phyloP scores from a whole-genome alignment of 2,113 vertebrate genomes.

The Microtus ochrogaster region DNA sequence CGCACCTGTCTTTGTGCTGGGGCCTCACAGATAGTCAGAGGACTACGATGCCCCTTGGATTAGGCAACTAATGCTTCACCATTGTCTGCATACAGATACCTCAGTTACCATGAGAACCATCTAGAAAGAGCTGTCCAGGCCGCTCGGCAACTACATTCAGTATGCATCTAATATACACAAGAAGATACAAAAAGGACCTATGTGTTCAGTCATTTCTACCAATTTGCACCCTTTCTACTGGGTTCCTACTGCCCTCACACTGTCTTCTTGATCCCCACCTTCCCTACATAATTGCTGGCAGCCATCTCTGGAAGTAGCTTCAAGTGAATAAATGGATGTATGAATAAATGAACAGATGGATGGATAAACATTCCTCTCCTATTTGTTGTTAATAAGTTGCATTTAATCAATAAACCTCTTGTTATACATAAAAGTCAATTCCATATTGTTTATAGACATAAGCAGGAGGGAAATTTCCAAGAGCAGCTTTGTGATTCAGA shows the following conservation, averaged over 20 bases:
- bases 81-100: too few relatives aligned
- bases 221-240: not conserved
- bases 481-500: not conserved
- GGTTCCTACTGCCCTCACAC: not conserved
- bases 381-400: not conserved
- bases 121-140: not conserved
- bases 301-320: not conserved
- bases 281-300: not conserved
- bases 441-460: not conserved
- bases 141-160: not conserved
- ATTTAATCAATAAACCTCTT: not conserved
- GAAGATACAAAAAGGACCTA: not conserved
- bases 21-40: fast-evolving
- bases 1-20: not conserved
- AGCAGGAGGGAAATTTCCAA: not conserved
- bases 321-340: not conserved
- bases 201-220: not conserved
- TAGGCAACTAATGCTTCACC: not conserved
- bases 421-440: not conserved
- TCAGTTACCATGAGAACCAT: too few relatives aligned
- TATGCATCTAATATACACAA: too few relatives aligned
- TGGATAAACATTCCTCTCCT: not conserved
- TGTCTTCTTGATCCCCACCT: not conserved
- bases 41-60: not conserved
- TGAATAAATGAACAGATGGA: not conserved